Base-by-base conservation (phyloP, 1,140 invertebrate genomes). In the Oncopodura yosiiana region DNA sequence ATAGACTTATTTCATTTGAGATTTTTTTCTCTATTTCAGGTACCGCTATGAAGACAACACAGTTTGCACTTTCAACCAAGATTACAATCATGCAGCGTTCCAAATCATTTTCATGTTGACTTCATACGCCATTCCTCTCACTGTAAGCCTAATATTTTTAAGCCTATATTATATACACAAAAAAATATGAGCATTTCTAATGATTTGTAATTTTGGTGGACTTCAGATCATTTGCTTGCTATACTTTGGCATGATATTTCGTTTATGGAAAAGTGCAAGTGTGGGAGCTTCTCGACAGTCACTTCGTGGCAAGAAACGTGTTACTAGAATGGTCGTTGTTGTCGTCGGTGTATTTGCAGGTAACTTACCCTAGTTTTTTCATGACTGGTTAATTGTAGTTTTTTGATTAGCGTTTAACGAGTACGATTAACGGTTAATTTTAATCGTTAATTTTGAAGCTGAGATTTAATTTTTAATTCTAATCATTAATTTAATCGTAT, bases 311-410 rank as follows among this genome's bases (percentile, higher is more conserved):
- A 91, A 92, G 70, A 84, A 84, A 69, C 77, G 91, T 55, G 93
- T 94, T 1, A 96, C 92, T 1, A 76, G 87, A 56, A 86, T 97
- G 81, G 89, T 97, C 6, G 78, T 94, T 32, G 84, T 93, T 19
- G 91, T 97, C 14, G 89, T 96, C 0, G 81, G 89, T 19, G 91
- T 93, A 27, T 96, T 96, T 69, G 92, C 92, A 9, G 74, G 94
- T 2, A 8, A 34, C 30, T 34, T n/a, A 34, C 30, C n/a, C 30
- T 9, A 34, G 14, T 8, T n/a, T n/a, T 34, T 34, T 34, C 8
- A 34, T 34, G 30, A n/a, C 30, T 34, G 6, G 6, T n/a, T 34
- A 34, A 34, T 34, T 34, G 14, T n/a, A n/a, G n/a, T n/a, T n/a
- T n/a, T n/a, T n/a, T n/a, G n/a, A n/a, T n/a, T n/a, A n/a, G n/a